Conservation (phyloP, 2,797 vertebrate genomes). For the Acanthis flammea region DNA sequence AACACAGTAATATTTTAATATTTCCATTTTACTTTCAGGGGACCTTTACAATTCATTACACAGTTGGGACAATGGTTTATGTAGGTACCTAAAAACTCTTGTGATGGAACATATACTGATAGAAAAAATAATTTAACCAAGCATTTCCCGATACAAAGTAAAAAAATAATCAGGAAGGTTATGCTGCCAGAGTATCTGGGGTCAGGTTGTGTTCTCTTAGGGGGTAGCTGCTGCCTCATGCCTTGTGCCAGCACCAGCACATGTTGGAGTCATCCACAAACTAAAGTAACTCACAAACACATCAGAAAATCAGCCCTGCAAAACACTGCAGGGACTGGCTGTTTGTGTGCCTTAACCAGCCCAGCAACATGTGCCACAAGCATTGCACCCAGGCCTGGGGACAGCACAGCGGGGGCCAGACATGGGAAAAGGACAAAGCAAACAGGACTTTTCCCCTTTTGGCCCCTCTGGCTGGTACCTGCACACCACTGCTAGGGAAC, state of each 20-base stretch:
- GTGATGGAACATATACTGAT: neutral
- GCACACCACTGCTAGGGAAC: neutral
- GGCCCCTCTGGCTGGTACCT: neutral
- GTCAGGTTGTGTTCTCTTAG: neutral
- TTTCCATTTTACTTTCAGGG: neutral
- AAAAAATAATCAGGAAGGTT: neutral
- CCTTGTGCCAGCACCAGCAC: neutral
- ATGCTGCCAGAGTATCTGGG: neutral
- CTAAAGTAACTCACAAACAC: neutral
- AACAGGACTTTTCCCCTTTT: conserved; percentile 21
- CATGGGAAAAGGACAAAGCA: neutral
- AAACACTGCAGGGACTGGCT: neutral
- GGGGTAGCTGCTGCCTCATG: neutral
- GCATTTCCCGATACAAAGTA: neutral
- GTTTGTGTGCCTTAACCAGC: neutral
- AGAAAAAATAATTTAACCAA: neutral
- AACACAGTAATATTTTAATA: neutral
- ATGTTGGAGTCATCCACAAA: neutral
- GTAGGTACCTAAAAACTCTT: neutral
- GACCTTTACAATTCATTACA: neutral
- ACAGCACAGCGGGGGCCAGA: neutral
- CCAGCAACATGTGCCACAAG: neutral
- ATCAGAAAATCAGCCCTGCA: neutral
- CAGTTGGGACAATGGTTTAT: neutral
- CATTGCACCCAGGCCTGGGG: neutral